Percentiles rank a stretch among this genome's conserved stretches.
Conservation (phyloP, 2,888 invertebrate species). For the Synergus gifuensis region DNA sequence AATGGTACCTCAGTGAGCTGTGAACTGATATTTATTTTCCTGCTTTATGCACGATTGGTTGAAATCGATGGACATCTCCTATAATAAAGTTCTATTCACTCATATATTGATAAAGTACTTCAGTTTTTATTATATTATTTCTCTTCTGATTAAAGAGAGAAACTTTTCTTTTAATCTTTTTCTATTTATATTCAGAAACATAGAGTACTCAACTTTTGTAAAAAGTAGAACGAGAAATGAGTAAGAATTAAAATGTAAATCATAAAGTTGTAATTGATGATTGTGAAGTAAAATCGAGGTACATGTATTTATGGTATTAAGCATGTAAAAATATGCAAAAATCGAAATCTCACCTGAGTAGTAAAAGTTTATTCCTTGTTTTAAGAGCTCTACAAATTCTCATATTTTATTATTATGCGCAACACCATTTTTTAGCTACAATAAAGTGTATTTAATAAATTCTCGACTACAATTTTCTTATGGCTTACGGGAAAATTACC, state of each 20-base stretch:
- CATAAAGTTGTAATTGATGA: background rate
- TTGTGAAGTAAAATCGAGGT: background rate
- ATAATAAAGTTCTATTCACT: background rate
- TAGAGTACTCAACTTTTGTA: background rate
- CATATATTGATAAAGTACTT: background rate
- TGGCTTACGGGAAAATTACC: too few relatives aligned
- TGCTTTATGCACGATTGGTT: background rate
- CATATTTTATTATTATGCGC: too few relatives aligned
- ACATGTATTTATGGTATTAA: background rate
- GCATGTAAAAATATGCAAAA: background rate
- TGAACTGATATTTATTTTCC: slow-evolving; percentile 2
- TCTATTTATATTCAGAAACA: background rate
- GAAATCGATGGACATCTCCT: background rate
- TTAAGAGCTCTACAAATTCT: too few relatives aligned
- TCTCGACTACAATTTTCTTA: too few relatives aligned
- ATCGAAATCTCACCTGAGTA: background rate
- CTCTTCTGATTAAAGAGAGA: background rate
- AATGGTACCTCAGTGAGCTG: background rate
- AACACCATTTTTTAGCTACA: too few relatives aligned
- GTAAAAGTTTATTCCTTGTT: background rate
- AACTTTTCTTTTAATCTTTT: background rate
- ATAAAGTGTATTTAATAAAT: too few relatives aligned
- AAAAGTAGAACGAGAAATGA: background rate
- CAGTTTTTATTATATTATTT: background rate
- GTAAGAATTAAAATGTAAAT: background rate